Evolutionary conservation across 1,140 invertebrate species (phyloP).

Genomic region (Ruditapes philippinarum): DNA sequence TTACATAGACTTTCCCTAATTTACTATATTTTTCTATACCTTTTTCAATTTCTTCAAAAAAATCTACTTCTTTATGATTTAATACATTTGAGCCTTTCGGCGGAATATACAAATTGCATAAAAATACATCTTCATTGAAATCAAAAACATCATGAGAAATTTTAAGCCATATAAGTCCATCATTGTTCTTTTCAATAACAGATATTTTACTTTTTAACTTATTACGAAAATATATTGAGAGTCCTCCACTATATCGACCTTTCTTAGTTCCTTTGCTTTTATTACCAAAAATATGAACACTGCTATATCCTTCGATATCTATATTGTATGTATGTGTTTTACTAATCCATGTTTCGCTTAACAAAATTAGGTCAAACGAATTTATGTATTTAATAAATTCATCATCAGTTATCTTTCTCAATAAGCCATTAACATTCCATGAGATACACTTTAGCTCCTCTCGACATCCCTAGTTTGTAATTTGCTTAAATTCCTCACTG

Average conservation of each 20-base stretch:
- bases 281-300: neutral
- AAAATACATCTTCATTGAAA: slow-evolving; percentile 32
- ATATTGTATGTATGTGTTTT: neutral
- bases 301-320: neutral
- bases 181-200: neutral
- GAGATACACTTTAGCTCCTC: neutral
- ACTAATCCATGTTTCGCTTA: slow-evolving; percentile 8
- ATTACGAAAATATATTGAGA: slow-evolving; percentile 15
- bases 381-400: slow-evolving; percentile 12
- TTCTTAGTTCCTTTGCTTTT: neutral
- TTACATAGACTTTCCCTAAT: neutral
- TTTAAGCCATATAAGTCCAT: neutral
- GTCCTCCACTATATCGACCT: slow-evolving; percentile 24
- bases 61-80: neutral
- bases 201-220: neutral
- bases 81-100: neutral
- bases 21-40: slow-evolving; percentile 4
- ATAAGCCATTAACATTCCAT: neutral
- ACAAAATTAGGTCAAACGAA: neutral
- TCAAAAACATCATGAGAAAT: neutral
- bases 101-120: neutral
- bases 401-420: neutral
- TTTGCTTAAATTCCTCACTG: neutral
- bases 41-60: slow-evolving; percentile 13
- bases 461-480: slow-evolving; percentile 20